Evolutionary conservation across 2,888 invertebrate genomes (phyloP).

Genomic region (Teinopalpus imperialis): DNA sequence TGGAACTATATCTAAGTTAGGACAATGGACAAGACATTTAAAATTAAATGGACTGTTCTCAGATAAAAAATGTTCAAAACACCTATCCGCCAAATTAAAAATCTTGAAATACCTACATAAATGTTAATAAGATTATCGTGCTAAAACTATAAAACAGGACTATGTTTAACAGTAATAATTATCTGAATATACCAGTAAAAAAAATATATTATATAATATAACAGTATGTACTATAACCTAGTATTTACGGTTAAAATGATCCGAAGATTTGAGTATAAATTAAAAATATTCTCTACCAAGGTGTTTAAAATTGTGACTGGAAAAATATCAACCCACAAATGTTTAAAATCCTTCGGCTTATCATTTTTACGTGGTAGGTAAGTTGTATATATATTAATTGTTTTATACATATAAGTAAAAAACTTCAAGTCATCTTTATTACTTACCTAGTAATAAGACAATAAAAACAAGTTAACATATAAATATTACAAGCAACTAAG

Average conservation of each 20-base stretch:
- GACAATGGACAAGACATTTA: conserved; percentile 76
- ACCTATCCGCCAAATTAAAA: conserved; percentile 42
- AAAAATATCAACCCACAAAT: conserved; percentile 21
- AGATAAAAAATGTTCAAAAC: conserved; percentile 41
- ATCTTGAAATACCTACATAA: conserved; percentile 59
- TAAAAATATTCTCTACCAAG: conserved; percentile 18
- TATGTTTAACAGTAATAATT: conserved; percentile 76
- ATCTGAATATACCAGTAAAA: conserved; percentile 78
- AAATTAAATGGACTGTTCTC: conserved; percentile 68
- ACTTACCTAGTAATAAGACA: conserved; percentile 60
- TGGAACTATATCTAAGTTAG: conserved; percentile 78
- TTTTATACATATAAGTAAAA: conserved; percentile 23
- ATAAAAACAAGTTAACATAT: conserved; percentile 60
- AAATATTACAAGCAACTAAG: conserved; percentile 35
- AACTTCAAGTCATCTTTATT: conserved; percentile 33
- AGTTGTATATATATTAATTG: conserved; percentile 23
- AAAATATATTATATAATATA: conserved; percentile 75
- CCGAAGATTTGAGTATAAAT: conserved; percentile 31
- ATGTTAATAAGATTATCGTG: conserved; percentile 58
- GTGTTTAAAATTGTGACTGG: conserved; percentile 15
- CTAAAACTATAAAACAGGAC: conserved; percentile 75
- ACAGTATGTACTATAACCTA: conserved; percentile 64
- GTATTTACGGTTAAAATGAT: conserved; percentile 42
- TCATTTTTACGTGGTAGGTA: conserved; percentile 24
- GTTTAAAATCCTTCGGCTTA: conserved; percentile 20